These are phyloP conservation scores for Spheniscus humboldti DNA, from an alignment of 2,797 vertebrate species.

Conservation along the genomic window DNA sequence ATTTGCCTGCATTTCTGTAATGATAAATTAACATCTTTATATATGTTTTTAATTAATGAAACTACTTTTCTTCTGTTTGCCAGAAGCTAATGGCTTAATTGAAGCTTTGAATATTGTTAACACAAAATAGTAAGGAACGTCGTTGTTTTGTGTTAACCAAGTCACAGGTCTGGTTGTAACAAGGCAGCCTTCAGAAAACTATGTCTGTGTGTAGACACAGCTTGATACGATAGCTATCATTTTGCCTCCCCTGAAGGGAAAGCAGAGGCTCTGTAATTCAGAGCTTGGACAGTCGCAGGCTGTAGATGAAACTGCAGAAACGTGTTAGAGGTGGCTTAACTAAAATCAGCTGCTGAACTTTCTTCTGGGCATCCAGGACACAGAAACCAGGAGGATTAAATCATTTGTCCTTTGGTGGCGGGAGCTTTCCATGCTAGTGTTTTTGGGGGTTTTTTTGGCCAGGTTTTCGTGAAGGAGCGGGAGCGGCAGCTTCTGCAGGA, in stretches of 20 bases:
- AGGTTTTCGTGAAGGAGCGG: constrained; percentile 92
- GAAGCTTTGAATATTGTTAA: neutral
- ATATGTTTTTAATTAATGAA: neutral
- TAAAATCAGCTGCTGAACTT: neutral
- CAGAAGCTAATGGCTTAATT: neutral
- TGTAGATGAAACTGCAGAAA: neutral
- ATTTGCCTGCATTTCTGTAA: neutral
- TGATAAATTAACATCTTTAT: neutral
- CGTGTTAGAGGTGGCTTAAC: neutral
- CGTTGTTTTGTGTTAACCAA: neutral
- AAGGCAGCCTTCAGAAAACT: neutral
- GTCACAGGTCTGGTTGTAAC: neutral
- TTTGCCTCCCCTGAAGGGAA: neutral
- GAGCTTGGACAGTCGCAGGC: neutral
- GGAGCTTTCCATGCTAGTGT: neutral
- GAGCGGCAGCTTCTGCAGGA: constrained; percentile 89
- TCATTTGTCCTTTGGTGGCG: neutral
- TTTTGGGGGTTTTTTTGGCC: neutral
- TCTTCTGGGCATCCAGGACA: neutral
- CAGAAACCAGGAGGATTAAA: neutral
- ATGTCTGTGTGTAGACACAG: neutral
- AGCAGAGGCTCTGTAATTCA: neutral
- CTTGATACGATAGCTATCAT: fast-evolving
- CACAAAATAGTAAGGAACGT: neutral
- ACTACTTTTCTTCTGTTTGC: neutral